phyloP scores from a whole-genome alignment of 2,797 vertebrate genomes.

The Sus cebifrons region DNA sequence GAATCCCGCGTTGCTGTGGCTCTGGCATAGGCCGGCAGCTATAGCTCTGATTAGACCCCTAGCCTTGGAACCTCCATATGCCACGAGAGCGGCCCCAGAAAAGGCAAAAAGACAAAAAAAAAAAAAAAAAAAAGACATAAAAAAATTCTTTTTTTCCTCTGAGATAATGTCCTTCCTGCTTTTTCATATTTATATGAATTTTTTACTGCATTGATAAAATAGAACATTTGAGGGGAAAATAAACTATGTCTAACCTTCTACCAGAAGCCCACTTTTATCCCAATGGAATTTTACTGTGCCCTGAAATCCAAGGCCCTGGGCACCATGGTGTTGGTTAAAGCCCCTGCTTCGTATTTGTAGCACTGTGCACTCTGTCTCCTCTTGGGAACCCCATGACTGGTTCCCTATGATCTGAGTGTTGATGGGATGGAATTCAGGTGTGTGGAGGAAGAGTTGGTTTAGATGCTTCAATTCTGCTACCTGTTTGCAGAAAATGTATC shows the following conservation, averaged over 20 bases:
- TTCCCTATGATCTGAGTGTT: neutral
- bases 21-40: no score
- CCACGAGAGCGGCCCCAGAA: no score
- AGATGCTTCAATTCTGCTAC: neutral
- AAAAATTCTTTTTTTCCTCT: neutral
- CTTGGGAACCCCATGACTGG: neutral
- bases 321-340: neutral
- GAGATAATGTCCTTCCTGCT: neutral
- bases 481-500: neutral
- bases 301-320: neutral
- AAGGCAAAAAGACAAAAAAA: no score
- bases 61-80: no score
- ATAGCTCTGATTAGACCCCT: no score
- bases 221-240: neutral
- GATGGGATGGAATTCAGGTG: neutral
- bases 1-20: no score
- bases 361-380: neutral
- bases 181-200: slow-evolving; percentile 8
- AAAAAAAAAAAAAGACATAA: no score
- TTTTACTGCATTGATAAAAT: neutral
- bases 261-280: neutral
- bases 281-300: neutral
- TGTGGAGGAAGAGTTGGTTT: neutral
- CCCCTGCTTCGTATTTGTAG: neutral
- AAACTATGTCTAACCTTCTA: neutral